Base-by-base conservation (phyloP, 2,888 invertebrate species). In the Suillia variegata region DNA sequence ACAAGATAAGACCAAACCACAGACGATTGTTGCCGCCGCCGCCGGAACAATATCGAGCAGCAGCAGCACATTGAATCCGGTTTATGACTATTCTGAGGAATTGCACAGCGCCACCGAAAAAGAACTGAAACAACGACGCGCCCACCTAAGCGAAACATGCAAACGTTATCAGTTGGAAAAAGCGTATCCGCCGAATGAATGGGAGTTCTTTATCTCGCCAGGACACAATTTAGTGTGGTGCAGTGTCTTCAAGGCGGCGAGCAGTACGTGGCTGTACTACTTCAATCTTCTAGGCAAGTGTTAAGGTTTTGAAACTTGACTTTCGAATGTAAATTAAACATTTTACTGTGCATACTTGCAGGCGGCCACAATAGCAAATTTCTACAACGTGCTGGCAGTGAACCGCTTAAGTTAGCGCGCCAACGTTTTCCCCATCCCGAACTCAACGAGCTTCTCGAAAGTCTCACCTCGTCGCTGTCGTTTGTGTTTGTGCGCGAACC, bases 251-350 rank as follows among this genome's bases (percentile, higher is more conserved):
- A 90, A 90, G 83, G 89, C 89, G 33, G 89, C 89, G 21, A 91
- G 91, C 69, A 90, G 90, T n/a, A 89, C 88, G 8, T 91, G 91
- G 91, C 85, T 91, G 83, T 89, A 90, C 79, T 90, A 90, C 80
- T 90, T 91, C 74, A 90, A 91, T 80, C 85, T 89, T 71, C 84
- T 91, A 62, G 90, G 90, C 83, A 83, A 83, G 77, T 81, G 62
- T n/a, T n/a, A n/a, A n/a, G n/a, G n/a, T 13, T 15, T 18, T 31
- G 13, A 38, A 45, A 24, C 31, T 10, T 20, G n/a, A 18, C 20
- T 5, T 21, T 49, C 31, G 26, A 22, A 13, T 26, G 6, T 26
- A 5, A 26, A 10, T 26, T n/a, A n/a, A n/a, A n/a, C n/a, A 10
- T 42, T 34, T 26, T n/a, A n/a, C n/a, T 26, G 26, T 10, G 26